Evolutionary conservation across 2,888 invertebrate genomes (phyloP), one percentile per base, ranked within the genome.

Genomic region (Alviniconcha strummeri): DNA sequence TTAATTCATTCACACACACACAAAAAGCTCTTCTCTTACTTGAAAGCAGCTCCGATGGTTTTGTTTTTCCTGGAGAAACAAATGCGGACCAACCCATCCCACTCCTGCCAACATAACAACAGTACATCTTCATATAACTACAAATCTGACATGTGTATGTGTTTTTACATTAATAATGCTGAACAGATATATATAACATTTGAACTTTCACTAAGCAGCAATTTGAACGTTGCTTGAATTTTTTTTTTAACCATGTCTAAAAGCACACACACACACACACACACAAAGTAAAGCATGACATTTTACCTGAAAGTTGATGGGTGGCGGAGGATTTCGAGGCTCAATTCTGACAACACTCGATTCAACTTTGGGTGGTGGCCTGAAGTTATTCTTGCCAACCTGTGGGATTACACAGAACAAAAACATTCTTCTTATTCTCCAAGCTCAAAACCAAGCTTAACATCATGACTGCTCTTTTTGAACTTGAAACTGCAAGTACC

Each of bases 361-460:
- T 94, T 99, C 99, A 0, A 99, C 99, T 95, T 99, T 99, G 7
- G 99, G 99, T 74, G 99, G 99, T 36, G 99, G 99, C 87, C 97
- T 96, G 93, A 99, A 99, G 94, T 99, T 99, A 94, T 99, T 99
- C 94, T 97, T 98, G 2, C 99, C 99, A 90, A 99, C 98, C 96
- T 96, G 93, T 88, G 94, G 94, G 87, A 90, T 85, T 72, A 79
- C 56, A 55, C 52, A 52, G 6, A 15, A 54, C 19, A 52, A 75
- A 17, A 36, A 17, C 11, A 36, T 36, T 36, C 36, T 36, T 36
- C 36, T 36, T 36, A 36, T 36, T 36, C 36, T 36, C 36, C 36
- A 36, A 36, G 36, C 36, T 36, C 36, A 36, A 36, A 36, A 36
- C 36, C 36, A 36, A 36, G 36, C 36, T 36, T 36, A 36, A 36